Conservation (phyloP, 2,797 vertebrate genomes). For the Ptychadena robeensis region DNA sequence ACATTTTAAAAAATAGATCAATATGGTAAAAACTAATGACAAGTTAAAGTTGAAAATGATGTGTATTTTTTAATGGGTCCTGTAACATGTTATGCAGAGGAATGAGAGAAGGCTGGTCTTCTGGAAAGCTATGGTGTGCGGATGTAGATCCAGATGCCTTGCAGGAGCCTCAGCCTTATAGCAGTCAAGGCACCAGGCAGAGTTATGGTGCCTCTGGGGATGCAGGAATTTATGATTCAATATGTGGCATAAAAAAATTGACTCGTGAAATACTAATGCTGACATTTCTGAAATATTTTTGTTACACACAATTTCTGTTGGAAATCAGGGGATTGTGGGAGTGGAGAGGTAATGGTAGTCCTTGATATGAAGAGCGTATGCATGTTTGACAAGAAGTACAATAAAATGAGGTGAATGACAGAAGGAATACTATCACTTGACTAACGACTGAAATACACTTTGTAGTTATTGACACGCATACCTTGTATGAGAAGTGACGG, state of each 20-base stretch:
- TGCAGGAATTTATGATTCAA: conserved; percentile 57
- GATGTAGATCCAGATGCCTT: not conserved
- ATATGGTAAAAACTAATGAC: no score
- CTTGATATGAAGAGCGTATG: no score
- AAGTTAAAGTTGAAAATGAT: no score
- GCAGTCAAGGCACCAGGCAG: conserved; percentile 34
- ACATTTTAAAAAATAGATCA: no score
- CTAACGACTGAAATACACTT: no score
- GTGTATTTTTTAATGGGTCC: no score
- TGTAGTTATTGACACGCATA: no score
- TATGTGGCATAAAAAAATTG: conserved; percentile 49
- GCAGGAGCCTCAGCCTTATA: conserved; percentile 4
- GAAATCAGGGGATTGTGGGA: not conserved
- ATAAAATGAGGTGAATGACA: no score
- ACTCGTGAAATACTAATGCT: conserved; percentile 19
- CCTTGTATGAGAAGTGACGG: no score
- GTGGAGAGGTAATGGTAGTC: not conserved
- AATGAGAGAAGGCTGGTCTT: not conserved
- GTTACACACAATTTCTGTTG: conserved; percentile 16
- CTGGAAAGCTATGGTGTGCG: not conserved
- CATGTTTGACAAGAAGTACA: no score
- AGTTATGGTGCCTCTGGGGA: conserved; percentile 51
- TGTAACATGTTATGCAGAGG: no score
- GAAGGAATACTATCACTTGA: no score
- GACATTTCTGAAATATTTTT: conserved; percentile 54